Conservation (phyloP, 2,888 invertebrate species). For the Metalampra italica region DNA sequence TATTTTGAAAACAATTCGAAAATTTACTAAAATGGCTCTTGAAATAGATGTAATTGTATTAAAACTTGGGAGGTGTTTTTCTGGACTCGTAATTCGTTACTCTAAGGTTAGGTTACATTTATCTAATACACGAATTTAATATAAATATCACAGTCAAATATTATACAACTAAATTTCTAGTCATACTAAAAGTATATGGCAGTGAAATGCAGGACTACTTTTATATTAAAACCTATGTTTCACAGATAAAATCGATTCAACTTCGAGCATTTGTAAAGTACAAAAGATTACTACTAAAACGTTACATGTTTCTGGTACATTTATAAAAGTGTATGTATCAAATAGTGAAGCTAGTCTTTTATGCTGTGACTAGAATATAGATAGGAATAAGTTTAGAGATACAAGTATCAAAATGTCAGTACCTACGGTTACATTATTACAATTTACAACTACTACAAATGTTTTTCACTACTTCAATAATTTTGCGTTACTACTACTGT, state of each 20-base stretch:
- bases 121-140: slow-evolving; percentile 73
- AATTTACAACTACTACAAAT: slow-evolving; percentile 43
- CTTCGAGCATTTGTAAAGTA: slow-evolving; percentile 32
- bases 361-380: slow-evolving; percentile 71
- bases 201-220: slow-evolving; percentile 61
- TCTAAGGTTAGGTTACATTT: slow-evolving; percentile 57
- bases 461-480: slow-evolving; percentile 19
- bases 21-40: slow-evolving; percentile 26
- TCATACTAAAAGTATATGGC: slow-evolving; percentile 65
- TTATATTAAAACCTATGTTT: slow-evolving; percentile 29
- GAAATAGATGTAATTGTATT: slow-evolving; percentile 28
- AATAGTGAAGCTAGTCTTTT: slow-evolving; percentile 67
- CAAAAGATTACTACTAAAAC: slow-evolving; percentile 19
- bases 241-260: slow-evolving; percentile 43
- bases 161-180: slow-evolving; percentile 68
- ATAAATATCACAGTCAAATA: slow-evolving; percentile 78
- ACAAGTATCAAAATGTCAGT: slow-evolving; percentile 53
- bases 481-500: background rate
- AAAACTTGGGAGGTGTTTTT: slow-evolving; percentile 29
- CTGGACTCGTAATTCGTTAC: slow-evolving; percentile 23
- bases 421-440: slow-evolving; percentile 22
- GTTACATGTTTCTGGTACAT: slow-evolving; percentile 14
- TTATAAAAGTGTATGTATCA: slow-evolving; percentile 31
- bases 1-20: slow-evolving; percentile 32
- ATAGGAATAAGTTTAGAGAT: slow-evolving; percentile 67